Evolutionary conservation across 2,113 vertebrate genomes (phyloP).

Genomic region (Rhynchopsitta pachyrhyncha): DNA sequence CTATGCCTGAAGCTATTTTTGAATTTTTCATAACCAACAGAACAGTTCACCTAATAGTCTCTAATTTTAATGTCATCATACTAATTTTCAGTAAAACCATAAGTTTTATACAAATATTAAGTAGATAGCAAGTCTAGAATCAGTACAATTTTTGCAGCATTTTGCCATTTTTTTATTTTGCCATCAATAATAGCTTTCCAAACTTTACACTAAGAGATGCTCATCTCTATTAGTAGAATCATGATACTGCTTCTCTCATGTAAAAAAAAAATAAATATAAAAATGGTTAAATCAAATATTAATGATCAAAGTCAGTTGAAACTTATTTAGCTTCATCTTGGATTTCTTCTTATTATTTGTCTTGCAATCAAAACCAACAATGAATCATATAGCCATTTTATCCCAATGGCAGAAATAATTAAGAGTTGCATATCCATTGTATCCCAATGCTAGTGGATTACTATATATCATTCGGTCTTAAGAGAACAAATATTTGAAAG

Average conservation of each 20-base stretch:
- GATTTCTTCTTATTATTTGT: neutral
- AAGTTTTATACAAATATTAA: neutral
- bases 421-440: neutral
- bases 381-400: no score
- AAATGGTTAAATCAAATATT: neutral
- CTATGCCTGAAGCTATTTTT: neutral
- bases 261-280: neutral
- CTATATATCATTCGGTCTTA: neutral
- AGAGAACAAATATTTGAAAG: neutral
- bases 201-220: neutral
- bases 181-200: neutral
- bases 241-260: neutral
- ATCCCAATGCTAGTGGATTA: neutral
- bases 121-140: neutral
- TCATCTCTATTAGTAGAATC: neutral
- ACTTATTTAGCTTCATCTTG: neutral
- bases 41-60: neutral
- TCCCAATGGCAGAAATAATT: neutral
- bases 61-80: neutral
- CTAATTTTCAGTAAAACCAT: neutral
- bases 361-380: neutral
- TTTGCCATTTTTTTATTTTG: neutral
- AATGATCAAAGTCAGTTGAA: neutral
- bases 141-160: accelerated
- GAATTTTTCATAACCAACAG: neutral